phyloP scores from a whole-genome alignment of 2,113 vertebrate genomes.

The Oophaga pumilio region DNA sequence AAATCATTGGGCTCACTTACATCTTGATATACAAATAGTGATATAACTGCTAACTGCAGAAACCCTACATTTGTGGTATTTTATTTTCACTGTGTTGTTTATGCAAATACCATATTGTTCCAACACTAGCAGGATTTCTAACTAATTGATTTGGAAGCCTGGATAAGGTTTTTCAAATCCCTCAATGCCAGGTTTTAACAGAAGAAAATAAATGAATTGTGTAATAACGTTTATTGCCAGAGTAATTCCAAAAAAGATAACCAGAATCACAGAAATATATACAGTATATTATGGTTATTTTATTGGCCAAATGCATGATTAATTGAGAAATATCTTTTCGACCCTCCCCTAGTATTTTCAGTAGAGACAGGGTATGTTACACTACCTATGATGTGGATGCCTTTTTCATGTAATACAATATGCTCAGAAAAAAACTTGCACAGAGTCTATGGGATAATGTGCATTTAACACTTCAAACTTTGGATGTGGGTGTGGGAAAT shows the following conservation, averaged over 20 bases:
- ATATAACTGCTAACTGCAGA: background rate
- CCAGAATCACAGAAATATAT: too few relatives aligned
- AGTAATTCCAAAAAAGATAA: background rate
- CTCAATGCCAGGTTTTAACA: background rate
- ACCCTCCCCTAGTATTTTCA: too few relatives aligned
- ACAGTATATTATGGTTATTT: too few relatives aligned
- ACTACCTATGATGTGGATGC: too few relatives aligned
- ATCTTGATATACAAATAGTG: background rate
- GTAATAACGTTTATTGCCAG: background rate
- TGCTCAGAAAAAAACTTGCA: too few relatives aligned
- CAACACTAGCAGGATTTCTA: background rate
- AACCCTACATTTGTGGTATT: background rate
- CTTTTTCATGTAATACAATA: too few relatives aligned
- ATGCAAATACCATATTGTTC: background rate
- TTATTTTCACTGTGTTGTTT: background rate
- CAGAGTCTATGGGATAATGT: too few relatives aligned
- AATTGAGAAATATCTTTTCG: too few relatives aligned
- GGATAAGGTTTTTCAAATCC: background rate
- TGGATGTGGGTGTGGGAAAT: too few relatives aligned
- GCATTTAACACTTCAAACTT: too few relatives aligned
- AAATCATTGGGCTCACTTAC: background rate
- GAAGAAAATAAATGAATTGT: background rate
- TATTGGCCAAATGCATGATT: too few relatives aligned
- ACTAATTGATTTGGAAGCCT: slow-evolving; percentile 3
- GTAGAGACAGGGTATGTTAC: too few relatives aligned